Conservation (phyloP, 2,113 vertebrate genomes). For the Callocephalon fimbriatum region DNA sequence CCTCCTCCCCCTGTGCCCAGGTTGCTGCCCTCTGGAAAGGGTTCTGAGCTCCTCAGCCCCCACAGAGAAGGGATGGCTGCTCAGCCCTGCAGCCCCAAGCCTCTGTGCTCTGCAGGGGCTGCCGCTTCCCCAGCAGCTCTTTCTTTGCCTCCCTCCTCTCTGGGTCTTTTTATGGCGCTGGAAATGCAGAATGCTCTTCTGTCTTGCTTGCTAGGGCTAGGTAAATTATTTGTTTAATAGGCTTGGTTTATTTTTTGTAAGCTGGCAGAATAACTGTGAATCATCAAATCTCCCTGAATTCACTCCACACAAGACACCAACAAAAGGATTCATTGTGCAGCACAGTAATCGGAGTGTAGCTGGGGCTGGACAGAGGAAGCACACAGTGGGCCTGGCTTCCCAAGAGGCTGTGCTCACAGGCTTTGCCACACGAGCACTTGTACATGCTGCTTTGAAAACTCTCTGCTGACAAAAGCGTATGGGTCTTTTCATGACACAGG, state of each 20-base stretch:
- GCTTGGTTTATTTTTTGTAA: background rate
- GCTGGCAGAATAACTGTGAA: constrained; percentile 30
- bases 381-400: background rate
- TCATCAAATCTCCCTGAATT: constrained; percentile 29
- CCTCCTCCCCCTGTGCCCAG: background rate
- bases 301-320: background rate
- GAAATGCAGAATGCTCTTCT: constrained; percentile 11
- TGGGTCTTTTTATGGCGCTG: background rate
- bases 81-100: background rate
- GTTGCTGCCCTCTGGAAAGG: background rate
- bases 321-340: constrained; percentile 31
- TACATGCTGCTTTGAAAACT: fast-evolving
- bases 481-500: background rate
- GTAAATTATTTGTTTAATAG: constrained; percentile 55
- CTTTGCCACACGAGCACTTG: fast-evolving
- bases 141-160: background rate
- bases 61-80: fast-evolving
- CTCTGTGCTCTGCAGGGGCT: fast-evolving
- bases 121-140: background rate
- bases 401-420: background rate
- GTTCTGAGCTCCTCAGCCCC: background rate
- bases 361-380: background rate
- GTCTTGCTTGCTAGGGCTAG: background rate
- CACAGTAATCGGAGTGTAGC: background rate
- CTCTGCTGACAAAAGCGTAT: fast-evolving